Evolutionary conservation across 2,888 invertebrate genomes (phyloP).

Genomic region (Elmis aenea): DNA sequence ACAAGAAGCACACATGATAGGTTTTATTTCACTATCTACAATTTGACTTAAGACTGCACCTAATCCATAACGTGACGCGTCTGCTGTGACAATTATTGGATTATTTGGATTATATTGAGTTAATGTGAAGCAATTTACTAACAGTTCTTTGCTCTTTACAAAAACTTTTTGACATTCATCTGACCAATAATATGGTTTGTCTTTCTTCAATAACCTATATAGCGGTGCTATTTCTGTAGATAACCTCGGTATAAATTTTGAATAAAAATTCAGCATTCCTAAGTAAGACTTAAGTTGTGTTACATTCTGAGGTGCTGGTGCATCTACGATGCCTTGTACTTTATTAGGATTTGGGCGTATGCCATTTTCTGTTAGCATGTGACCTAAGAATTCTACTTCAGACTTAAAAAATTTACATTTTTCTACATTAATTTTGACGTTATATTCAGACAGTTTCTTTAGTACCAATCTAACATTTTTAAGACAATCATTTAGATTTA

Average conservation of each 20-base stretch:
- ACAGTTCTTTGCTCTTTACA: slow-evolving; percentile 1
- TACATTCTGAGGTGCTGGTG: slow-evolving; percentile 10
- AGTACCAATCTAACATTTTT: slow-evolving; percentile 16
- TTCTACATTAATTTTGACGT: slow-evolving; percentile 24
- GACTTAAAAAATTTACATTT: slow-evolving; percentile 26
- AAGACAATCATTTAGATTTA: slow-evolving; percentile 14
- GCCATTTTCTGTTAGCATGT: slow-evolving; percentile 13
- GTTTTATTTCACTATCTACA: slow-evolving; percentile 27
- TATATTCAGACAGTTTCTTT: slow-evolving; percentile 17
- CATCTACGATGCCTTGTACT: slow-evolving; percentile 9
- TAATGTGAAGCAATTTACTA: slow-evolving; percentile 10
- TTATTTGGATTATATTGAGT: slow-evolving; percentile 17
- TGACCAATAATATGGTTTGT: slow-evolving; percentile 6
- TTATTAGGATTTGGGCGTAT: slow-evolving; percentile 9
- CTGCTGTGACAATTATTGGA: slow-evolving; percentile 26
- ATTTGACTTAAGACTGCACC: slow-evolving; percentile 29
- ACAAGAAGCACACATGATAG: slow-evolving; percentile 30
- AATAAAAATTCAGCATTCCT: slow-evolving; percentile 17
- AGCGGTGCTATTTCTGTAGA: slow-evolving; percentile 13
- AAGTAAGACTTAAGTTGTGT: slow-evolving; percentile 13
- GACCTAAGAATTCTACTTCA: slow-evolving; percentile 26
- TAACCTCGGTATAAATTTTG: slow-evolving; percentile 17
- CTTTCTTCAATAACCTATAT: slow-evolving; percentile 15
- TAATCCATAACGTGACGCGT: slow-evolving; percentile 26
- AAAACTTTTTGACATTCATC: slow-evolving; percentile 7